Evolutionary conservation across 2,113 vertebrate genomes (phyloP).

Genomic region (Canis aureus): DNA sequence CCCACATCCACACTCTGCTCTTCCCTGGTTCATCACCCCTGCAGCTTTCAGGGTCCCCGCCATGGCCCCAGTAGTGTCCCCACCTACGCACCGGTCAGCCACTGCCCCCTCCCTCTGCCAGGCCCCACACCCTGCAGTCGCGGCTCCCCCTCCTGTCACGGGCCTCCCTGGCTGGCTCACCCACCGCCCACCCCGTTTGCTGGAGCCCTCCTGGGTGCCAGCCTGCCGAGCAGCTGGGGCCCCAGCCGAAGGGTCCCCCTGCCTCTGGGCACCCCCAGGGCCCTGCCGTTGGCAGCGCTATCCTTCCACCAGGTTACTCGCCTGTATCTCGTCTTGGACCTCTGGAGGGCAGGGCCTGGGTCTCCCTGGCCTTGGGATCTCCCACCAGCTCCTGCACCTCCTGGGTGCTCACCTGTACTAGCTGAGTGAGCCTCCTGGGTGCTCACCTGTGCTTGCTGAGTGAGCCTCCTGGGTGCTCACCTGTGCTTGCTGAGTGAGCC

Average conservation of each 20-base stretch:
- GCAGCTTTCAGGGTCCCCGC: rapidly evolving
- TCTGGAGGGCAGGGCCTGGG: not conserved
- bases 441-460: not conserved
- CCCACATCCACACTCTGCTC: not conserved
- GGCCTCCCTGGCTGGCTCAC: not conserved
- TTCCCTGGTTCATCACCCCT: too few species aligned
- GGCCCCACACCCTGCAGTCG: not conserved
- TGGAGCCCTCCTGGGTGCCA: not conserved
- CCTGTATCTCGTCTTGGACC: not conserved
- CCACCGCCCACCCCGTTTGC: rapidly evolving
- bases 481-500: too few species aligned
- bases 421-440: too few species aligned
- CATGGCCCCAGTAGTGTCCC: not conserved
- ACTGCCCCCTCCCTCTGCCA: not conserved
- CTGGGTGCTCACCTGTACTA: rapidly evolving
- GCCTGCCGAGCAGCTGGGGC: not conserved
- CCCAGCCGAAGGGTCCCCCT: rapidly evolving
- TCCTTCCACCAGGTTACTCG: not conserved
- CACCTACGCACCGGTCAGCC: not conserved
- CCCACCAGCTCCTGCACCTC: not conserved
- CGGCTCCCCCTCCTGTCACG: too few species aligned
- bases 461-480: too few species aligned
- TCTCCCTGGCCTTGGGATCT: not conserved
- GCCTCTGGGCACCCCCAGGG: not conserved
- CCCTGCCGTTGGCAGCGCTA: not conserved